These are phyloP conservation scores for Cynoglossus semilaevis DNA, from an alignment of 2,113 vertebrate genomes.

Conservation along the genomic window DNA sequence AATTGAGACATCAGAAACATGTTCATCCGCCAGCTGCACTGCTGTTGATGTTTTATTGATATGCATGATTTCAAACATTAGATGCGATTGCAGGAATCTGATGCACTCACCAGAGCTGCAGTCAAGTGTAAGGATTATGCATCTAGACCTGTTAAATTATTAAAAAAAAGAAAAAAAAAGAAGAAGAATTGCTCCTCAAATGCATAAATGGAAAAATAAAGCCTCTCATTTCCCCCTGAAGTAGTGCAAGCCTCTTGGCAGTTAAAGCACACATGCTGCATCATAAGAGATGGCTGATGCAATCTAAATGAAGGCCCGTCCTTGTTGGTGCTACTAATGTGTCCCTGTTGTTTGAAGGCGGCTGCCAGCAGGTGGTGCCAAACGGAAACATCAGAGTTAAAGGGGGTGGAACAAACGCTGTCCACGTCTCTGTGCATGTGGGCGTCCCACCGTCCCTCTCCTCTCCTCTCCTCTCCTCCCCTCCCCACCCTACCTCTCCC, in stretches of 20 bases:
- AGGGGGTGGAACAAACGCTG: slow-evolving; percentile 59
- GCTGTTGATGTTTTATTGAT: slow-evolving; percentile 69
- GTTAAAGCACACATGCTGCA: slow-evolving; percentile 42
- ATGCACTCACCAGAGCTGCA: slow-evolving; percentile 12
- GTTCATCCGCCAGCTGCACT: slow-evolving; percentile 34
- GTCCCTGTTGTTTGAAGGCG: slow-evolving; percentile 23
- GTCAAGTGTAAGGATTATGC: slow-evolving; percentile 42
- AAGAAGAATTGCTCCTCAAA: slow-evolving; percentile 17
- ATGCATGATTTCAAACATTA: slow-evolving; percentile 50
- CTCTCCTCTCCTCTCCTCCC: slow-evolving; percentile 6
- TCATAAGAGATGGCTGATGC: slow-evolving; percentile 71
- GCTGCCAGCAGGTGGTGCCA: slow-evolving; percentile 75
- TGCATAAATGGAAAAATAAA: background rate
- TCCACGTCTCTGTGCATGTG: slow-evolving; percentile 59
- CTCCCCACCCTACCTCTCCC: slow-evolving; percentile 22
- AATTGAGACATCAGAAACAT: slow-evolving; percentile 66
- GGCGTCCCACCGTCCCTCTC: slow-evolving; percentile 18
- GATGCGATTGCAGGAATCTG: slow-evolving; percentile 40
- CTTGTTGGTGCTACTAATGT: slow-evolving; percentile 35
- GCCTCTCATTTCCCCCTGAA: background rate
- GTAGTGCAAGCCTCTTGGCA: slow-evolving; percentile 1
- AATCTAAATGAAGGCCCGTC: slow-evolving; percentile 67
- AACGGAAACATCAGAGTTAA: slow-evolving; percentile 60
- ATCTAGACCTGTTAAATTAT: slow-evolving; percentile 50
- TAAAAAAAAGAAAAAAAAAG: slow-evolving; percentile 18